Conservation (phyloP, 2,888 invertebrate genomes). For the Tanytarsus gracilentus region DNA sequence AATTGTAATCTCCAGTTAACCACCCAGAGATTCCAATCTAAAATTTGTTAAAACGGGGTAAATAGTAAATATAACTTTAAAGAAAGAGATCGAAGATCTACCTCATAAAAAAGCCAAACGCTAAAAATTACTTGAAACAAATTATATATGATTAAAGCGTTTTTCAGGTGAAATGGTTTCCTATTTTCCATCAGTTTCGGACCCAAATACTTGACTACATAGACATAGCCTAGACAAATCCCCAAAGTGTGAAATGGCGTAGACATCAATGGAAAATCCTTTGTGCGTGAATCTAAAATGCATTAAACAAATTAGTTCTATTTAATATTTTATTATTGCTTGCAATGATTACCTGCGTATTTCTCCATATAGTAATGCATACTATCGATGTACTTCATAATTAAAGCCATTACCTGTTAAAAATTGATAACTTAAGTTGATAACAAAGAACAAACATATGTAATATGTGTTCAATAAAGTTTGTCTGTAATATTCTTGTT, state of each 20-base stretch:
- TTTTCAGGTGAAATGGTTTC: constrained; percentile 75
- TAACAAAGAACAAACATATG: no score
- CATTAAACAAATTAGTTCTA: constrained; percentile 30
- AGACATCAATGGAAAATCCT: constrained; percentile 88
- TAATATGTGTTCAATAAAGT: no score
- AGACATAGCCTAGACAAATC: constrained; percentile 82
- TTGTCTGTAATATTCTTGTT: no score
- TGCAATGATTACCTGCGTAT: constrained; percentile 59
- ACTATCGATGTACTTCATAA: constrained; percentile 68
- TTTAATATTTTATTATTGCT: not conserved
- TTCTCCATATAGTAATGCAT: constrained; percentile 73
- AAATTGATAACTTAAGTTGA: no score
- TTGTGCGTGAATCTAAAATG: constrained; percentile 74
- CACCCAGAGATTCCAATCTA: constrained; percentile 87
- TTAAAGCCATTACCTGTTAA: constrained; percentile 64
- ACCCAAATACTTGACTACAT: constrained; percentile 81
- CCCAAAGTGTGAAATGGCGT: constrained; percentile 85
- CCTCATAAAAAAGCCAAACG: constrained; percentile 85
- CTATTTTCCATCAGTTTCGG: constrained; percentile 87
- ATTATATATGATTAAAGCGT: constrained; percentile 71
- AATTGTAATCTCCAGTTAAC: constrained; percentile 91
- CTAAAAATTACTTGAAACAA: constrained; percentile 85
- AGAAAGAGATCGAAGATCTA: constrained; percentile 45
- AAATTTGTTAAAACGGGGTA: constrained; percentile 32
- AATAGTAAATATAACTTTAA: not conserved